Base-by-base conservation (phyloP, 2,113 vertebrate species). In the Lota lota region DNA sequence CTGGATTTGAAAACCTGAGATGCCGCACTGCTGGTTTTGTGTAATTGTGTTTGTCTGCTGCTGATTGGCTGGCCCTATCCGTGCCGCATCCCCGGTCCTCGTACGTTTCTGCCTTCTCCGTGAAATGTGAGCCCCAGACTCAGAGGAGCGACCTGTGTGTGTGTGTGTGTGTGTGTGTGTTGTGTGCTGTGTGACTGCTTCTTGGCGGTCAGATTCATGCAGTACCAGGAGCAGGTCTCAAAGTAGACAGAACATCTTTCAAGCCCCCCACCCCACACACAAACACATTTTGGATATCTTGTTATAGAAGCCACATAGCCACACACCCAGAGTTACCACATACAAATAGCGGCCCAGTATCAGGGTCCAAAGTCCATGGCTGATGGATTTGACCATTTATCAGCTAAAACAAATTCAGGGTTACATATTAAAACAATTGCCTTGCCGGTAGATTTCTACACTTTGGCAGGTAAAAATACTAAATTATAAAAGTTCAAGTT, bases 51-150 rank as follows among this genome's bases (percentile, higher is more conserved):
- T 17, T n/a, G 53, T n/a, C 16, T n/a, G 53, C 51, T 33, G 28
- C 51, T 53, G 51, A 14, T 53, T 53, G 28, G 51, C 51, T 53
- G 51, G 51, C 51, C 8, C 53, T n/a, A 17, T 56, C 53, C 14
- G 4, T 56, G 53, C 53, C 14, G 53, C 40, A 56, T n/a, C n/a
- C 16, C 14, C 53, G 5, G 53, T 56, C 53, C 53, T 7, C 4
- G 16, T 56, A 56, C 53, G n/a, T 56, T 56, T 56, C 40, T 56
- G 53, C 53, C 53, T 6, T 16, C 53, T 56, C 16, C 16, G 17
- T 56, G 53, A 56, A 56, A 56, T 56, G 53, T n/a, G 53, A 56
- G 53, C 53, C 53, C n/a, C 53, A 18, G 53, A n/a, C 53, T 56
- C n/a, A 1, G 17, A n/a, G 53, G n/a, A 56, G 53, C 17, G 17